Evolutionary conservation across 2,113 vertebrate genomes (phyloP).

Genomic region (Rhinoptilus africanus): DNA sequence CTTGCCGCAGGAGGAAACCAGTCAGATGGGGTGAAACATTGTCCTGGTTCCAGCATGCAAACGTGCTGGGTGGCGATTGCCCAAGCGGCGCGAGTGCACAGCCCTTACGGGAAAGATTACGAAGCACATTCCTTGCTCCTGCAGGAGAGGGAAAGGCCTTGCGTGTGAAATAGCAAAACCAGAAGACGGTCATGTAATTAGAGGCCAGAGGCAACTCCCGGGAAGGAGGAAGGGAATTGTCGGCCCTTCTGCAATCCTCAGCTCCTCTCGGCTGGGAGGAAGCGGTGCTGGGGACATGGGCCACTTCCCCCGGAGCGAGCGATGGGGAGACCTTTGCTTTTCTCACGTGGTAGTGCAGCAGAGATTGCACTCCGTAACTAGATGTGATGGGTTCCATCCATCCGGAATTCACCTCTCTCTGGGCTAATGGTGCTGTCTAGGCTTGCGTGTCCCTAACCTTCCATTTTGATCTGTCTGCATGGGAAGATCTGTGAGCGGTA

Average conservation of each 20-base stretch:
- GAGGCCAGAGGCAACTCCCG: not conserved
- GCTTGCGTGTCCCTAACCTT: not conserved
- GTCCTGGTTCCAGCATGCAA: not conserved
- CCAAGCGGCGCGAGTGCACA: not conserved
- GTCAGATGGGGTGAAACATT: not conserved
- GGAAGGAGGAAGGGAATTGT: not conserved
- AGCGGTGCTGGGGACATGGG: not conserved
- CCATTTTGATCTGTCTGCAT: fast-evolving
- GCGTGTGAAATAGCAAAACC: not conserved
- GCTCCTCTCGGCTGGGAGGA: not conserved
- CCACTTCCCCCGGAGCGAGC: not conserved
- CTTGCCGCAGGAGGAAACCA: not conserved
- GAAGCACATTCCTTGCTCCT: slow-evolving; percentile 18
- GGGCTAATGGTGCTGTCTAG: not conserved
- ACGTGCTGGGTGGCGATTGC: not conserved
- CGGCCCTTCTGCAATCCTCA: not conserved
- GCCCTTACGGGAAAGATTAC: slow-evolving; percentile 33
- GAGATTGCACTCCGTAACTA: not conserved
- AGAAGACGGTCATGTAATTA: fast-evolving
- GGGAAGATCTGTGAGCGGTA: fast-evolving
- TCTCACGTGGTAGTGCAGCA: not conserved
- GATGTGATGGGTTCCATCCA: fast-evolving
- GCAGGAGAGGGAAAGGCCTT: not conserved
- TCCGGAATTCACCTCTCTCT: not conserved
- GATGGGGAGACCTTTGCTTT: not conserved